A percentile compares a stretch with the other conserved stretches of the same genome.
phyloP scores from a whole-genome alignment of 2,888 invertebrate species.

The Volucella bombylans region DNA sequence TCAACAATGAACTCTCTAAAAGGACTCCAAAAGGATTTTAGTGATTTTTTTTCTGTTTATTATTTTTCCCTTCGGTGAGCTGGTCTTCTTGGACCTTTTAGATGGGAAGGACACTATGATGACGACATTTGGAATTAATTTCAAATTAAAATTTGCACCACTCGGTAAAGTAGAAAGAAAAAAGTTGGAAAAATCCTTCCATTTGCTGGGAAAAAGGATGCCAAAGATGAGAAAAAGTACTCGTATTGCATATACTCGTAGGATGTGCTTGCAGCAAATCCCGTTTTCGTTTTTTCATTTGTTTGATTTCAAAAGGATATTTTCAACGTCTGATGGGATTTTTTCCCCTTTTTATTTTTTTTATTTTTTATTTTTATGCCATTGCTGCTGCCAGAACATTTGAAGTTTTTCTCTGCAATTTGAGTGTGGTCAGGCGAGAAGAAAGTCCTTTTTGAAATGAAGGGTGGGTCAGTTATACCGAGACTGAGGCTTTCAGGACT shows the following conservation, averaged over 20 bases:
- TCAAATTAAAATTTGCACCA: slow-evolving; percentile 68
- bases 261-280: slow-evolving; percentile 60
- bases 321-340: slow-evolving; percentile 65
- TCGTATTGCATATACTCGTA: slow-evolving; percentile 57
- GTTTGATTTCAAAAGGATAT: slow-evolving; percentile 73
- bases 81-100: slow-evolving; percentile 22
- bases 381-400: too few species aligned
- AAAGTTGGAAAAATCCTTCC: background rate
- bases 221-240: slow-evolving; percentile 31
- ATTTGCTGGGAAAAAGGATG: background rate
- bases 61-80: too few species aligned
- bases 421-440: slow-evolving; percentile 62
- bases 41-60: background rate
- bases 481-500: slow-evolving; percentile 12
- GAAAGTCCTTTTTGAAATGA: slow-evolving; percentile 40
- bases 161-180: slow-evolving; percentile 25
- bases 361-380: background rate
- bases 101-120: slow-evolving; percentile 51
- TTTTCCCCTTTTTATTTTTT: slow-evolving; percentile 4
- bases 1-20: slow-evolving; percentile 49
- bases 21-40: slow-evolving; percentile 42
- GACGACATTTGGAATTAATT: slow-evolving; percentile 72
- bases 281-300: slow-evolving; percentile 53
- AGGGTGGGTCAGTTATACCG: slow-evolving; percentile 20
- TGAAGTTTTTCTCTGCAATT: slow-evolving; percentile 37